Evolutionary conservation across 2,113 vertebrate genomes (phyloP).

Genomic region (Equus quagga): DNA sequence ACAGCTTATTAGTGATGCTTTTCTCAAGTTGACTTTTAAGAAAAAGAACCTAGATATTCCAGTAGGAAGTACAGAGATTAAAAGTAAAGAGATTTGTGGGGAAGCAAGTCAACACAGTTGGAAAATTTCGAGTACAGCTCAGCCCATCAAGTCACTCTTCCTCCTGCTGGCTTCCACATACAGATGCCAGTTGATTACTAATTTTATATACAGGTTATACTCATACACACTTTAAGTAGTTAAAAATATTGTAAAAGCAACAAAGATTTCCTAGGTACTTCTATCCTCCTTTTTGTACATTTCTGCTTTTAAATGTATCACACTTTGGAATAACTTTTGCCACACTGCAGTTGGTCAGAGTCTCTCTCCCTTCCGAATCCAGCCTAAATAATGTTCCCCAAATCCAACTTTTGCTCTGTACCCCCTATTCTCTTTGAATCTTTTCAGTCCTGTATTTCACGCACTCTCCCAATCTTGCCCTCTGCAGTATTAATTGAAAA

Average conservation of each 20-base stretch:
- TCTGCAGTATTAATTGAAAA: not conserved
- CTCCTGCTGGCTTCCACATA: not conserved
- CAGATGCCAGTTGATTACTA: not conserved
- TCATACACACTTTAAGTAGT: not conserved
- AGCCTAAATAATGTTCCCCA: not conserved
- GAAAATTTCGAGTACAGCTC: not conserved
- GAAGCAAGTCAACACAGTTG: not conserved
- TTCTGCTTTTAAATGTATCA: not conserved
- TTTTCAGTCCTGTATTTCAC: not conserved
- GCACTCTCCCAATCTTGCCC: not conserved
- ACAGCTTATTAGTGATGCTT: not conserved
- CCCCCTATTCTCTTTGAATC: not conserved
- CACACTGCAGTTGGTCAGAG: not conserved
- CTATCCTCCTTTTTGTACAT: not conserved
- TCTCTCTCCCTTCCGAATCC: not conserved
- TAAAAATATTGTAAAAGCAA: not conserved
- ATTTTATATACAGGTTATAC: not conserved
- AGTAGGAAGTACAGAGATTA: not conserved
- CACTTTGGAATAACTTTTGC: not conserved
- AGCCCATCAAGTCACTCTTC: not conserved
- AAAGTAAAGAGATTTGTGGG: not conserved
- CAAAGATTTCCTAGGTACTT: not conserved
- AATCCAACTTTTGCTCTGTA: not conserved
- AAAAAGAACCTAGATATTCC: not conserved
- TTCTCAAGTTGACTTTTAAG: constrained; percentile 13